A percentile compares a stretch with the other conserved stretches of the same genome.
These are phyloP conservation scores for Aquatica leii DNA, from an alignment of 2,888 invertebrate species.

Conservation along the genomic window DNA sequence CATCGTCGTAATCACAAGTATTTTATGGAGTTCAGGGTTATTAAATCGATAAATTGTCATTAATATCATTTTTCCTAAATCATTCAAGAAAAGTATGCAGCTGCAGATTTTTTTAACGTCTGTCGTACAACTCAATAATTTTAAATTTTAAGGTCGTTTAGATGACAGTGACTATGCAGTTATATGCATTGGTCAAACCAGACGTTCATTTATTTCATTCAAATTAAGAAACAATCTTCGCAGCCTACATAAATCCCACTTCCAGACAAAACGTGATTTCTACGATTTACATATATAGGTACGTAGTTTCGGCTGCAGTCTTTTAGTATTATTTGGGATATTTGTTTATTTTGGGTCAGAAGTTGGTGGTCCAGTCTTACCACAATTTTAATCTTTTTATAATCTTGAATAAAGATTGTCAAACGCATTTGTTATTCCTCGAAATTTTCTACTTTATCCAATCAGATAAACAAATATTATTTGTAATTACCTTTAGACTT, in stretches of 20 bases:
- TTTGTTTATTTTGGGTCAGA: neutral
- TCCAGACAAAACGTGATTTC: neutral
- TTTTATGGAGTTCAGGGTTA: constrained; percentile 39
- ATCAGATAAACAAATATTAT: no score
- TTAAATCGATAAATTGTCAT: constrained; percentile 16
- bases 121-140: constrained; percentile 18
- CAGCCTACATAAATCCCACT: constrained; percentile 45
- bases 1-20: constrained; percentile 21
- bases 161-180: constrained; percentile 28
- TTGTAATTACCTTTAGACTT: no score
- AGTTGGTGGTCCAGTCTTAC: no score
- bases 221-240: constrained; percentile 41
- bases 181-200: constrained; percentile 22
- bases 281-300: no score
- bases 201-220: constrained; percentile 42
- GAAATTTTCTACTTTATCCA: no score
- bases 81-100: constrained; percentile 8
- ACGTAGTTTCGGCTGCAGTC: neutral
- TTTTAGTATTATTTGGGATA: no score
- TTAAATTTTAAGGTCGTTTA: constrained; percentile 31
- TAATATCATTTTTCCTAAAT: constrained; percentile 20
- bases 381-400: no score
- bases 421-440: no score
- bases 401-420: no score
- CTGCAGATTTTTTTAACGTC: constrained; percentile 4